phyloP scores from a whole-genome alignment of 2,113 vertebrate genomes.

The Tringa solitaria region DNA sequence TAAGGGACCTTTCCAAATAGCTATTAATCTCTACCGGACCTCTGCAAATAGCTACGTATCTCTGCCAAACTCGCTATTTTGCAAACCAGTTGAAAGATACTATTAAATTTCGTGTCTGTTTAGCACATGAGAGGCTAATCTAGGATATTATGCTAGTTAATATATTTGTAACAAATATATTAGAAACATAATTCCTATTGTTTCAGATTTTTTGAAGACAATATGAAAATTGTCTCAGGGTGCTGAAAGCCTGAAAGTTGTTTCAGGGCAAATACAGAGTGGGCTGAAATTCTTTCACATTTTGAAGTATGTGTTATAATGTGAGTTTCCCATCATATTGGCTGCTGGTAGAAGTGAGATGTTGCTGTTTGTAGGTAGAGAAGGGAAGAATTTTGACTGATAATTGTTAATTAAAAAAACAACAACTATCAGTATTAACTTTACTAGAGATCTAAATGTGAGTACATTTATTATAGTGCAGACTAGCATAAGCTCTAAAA shows the following conservation, averaged over 20 bases:
- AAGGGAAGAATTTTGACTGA: background rate
- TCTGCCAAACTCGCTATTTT: background rate
- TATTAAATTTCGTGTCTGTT: background rate
- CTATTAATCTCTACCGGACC: accelerated
- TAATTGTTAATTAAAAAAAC: background rate
- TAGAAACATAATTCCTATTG: background rate
- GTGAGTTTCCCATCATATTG: background rate
- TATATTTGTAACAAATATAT: background rate
- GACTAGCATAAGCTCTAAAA: background rate
- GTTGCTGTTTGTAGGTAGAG: background rate
- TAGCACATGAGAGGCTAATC: background rate
- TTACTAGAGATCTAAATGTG: background rate
- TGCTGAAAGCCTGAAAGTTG: background rate
- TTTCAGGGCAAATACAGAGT: background rate
- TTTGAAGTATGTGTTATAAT: background rate
- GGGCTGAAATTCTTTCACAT: background rate
- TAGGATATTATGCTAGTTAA: background rate
- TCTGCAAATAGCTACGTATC: background rate
- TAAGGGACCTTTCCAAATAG: background rate
- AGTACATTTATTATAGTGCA: background rate
- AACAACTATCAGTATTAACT: background rate
- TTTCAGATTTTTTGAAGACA: background rate
- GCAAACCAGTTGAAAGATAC: background rate
- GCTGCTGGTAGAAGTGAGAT: background rate
- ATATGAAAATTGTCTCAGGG: background rate